Percentiles rank a stretch among this genome's conserved stretches.
Evolutionary conservation across 2,113 vertebrate species (phyloP).

Genomic region (Atrichornis clamosus): DNA sequence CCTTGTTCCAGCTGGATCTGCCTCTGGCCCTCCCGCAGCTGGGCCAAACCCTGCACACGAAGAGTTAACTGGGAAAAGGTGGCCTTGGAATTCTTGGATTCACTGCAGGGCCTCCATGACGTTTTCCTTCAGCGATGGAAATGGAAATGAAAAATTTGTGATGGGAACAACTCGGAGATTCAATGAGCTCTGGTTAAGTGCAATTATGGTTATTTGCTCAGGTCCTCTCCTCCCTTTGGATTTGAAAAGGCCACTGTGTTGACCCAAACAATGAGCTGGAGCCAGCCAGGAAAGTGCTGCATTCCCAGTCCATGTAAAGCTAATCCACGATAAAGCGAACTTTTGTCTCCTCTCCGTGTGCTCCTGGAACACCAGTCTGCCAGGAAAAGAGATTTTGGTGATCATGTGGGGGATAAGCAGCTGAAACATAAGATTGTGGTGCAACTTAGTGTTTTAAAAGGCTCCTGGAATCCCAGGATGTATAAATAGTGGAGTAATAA

Average conservation of each 20-base stretch:
- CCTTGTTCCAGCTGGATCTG: not conserved
- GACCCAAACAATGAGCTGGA: not conserved
- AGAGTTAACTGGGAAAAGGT: not conserved
- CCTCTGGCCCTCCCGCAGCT: not conserved
- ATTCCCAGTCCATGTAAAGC: not conserved
- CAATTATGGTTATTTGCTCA: not conserved
- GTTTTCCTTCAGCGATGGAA: not conserved
- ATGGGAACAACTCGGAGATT: conserved; percentile 19
- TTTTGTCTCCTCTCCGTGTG: not conserved
- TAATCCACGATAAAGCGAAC: not conserved
- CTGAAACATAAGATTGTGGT: not conserved
- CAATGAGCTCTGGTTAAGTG: conserved; percentile 3
- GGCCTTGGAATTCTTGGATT: not conserved
- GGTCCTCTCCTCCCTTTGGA: not conserved
- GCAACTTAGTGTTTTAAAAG: rapidly evolving
- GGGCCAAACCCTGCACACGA: not conserved
- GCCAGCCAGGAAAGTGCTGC: not conserved
- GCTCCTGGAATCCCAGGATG: not conserved
- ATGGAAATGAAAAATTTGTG: conserved; percentile 31
- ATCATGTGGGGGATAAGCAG: conserved; percentile 1
- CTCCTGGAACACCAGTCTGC: not conserved
- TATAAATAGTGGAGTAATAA: not conserved
- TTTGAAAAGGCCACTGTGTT: not conserved
- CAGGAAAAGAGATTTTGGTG: not conserved
- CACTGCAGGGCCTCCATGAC: not conserved